Conservation (phyloP, 2,113 vertebrate species). For the Nycticryphes semicollaris region DNA sequence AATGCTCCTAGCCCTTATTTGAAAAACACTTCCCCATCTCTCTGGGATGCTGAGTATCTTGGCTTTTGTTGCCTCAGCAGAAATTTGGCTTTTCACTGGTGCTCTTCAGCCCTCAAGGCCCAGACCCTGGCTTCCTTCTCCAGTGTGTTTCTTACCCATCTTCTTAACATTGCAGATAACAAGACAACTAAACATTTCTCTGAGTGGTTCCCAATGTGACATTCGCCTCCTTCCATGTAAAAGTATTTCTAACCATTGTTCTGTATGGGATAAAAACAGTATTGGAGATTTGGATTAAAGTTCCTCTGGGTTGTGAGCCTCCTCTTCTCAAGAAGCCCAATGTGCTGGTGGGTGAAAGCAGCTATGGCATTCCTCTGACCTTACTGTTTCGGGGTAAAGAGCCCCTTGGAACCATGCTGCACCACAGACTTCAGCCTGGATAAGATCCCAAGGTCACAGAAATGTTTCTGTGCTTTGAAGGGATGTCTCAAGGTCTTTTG, state of each 20-base stretch:
- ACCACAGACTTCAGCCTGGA: neutral
- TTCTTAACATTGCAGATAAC: neutral
- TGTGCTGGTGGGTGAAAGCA: neutral
- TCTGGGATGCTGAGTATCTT: neutral
- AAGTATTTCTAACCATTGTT: neutral
- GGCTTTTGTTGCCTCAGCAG: neutral
- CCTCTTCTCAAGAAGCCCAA: neutral
- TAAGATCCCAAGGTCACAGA: neutral
- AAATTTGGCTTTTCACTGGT: neutral
- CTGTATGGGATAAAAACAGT: neutral
- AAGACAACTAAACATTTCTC: neutral
- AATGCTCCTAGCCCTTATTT: neutral
- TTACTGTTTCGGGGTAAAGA: neutral
- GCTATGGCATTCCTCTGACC: neutral
- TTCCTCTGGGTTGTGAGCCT: neutral
- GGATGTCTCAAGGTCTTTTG: neutral
- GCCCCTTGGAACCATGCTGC: neutral
- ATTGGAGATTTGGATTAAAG: neutral
- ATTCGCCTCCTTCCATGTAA: rapidly evolving
- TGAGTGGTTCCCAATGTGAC: rapidly evolving
- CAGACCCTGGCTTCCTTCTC: neutral
- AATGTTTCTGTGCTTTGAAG: neutral
- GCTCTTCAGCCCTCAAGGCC: rapidly evolving
- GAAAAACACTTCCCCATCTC: neutral
- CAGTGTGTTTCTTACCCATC: neutral